Percentiles rank a stretch among this genome's conserved stretches.
Conservation (phyloP, 2,113 vertebrate species). For the Etia nguti region DNA sequence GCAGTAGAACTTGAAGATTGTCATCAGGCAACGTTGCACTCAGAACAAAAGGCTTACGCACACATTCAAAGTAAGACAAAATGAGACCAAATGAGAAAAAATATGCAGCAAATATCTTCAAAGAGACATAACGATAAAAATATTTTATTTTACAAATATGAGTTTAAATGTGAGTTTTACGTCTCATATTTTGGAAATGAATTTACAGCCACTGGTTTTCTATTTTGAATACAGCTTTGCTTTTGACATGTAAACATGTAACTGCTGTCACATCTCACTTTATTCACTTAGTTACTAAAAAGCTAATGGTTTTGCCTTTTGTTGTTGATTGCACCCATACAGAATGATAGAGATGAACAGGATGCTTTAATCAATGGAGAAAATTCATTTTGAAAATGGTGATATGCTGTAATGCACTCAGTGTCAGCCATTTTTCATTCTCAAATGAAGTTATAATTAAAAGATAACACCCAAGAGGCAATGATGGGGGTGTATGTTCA, state of each 20-base stretch:
- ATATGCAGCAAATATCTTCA: not conserved
- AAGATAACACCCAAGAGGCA: constrained; percentile 1
- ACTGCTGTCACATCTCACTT: not conserved
- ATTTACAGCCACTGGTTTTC: not conserved
- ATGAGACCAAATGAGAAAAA: not conserved
- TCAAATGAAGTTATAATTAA: constrained; percentile 21
- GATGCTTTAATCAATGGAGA: not conserved
- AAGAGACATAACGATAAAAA: not conserved
- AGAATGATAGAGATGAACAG: not conserved
- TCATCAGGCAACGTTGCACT: not conserved
- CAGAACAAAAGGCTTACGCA: not conserved
- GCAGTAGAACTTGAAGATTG: not conserved
- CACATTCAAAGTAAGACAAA: not conserved
- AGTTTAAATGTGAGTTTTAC: not conserved
- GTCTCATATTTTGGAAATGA: not conserved
- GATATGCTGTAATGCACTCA: not conserved
- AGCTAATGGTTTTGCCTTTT: not conserved
- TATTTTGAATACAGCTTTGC: not conserved
- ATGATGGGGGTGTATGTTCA: not conserved
- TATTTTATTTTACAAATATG: not conserved
- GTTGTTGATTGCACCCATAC: not conserved
- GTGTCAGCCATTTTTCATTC: not conserved
- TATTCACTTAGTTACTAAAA: not conserved
- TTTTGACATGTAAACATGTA: not conserved
- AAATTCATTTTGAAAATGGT: not conserved